A percentile compares a stretch with the other conserved stretches of the same genome.
phyloP scores from a whole-genome alignment of 2,113 vertebrate genomes.

The Passer domesticus region DNA sequence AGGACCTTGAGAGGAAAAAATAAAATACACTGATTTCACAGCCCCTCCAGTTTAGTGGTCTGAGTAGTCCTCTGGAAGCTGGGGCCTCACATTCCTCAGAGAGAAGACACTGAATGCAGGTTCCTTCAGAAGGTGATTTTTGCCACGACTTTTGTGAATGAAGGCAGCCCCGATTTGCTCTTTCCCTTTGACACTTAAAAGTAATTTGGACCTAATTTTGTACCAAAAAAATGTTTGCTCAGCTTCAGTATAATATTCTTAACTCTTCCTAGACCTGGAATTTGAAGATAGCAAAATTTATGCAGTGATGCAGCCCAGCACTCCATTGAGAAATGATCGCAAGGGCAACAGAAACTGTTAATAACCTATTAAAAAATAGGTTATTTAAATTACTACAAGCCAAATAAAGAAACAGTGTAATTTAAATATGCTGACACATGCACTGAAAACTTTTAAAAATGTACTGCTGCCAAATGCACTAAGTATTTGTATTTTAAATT shows the following conservation, averaged over 20 bases:
- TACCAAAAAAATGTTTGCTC: background rate
- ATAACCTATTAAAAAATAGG: background rate
- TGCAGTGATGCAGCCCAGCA: background rate
- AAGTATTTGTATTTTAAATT: background rate
- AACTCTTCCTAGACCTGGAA: background rate
- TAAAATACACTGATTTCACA: background rate
- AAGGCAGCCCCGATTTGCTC: background rate
- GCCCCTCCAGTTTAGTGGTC: background rate
- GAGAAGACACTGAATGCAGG: background rate
- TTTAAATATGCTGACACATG: background rate
- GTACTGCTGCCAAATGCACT: background rate
- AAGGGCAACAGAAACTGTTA: background rate
- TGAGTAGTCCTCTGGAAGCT: background rate
- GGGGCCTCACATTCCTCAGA: rapidly evolving
- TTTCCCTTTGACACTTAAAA: background rate
- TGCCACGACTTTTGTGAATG: background rate
- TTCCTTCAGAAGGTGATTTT: background rate
- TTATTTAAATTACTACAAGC: background rate
- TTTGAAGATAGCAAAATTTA: background rate
- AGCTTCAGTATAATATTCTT: background rate
- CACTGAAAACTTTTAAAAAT: background rate
- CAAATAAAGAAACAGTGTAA: background rate
- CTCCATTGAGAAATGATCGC: background rate
- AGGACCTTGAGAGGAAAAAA: background rate
- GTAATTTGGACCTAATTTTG: background rate